phyloP scores from a whole-genome alignment of 2,888 invertebrate species.

The Parthenolecanium corni region DNA sequence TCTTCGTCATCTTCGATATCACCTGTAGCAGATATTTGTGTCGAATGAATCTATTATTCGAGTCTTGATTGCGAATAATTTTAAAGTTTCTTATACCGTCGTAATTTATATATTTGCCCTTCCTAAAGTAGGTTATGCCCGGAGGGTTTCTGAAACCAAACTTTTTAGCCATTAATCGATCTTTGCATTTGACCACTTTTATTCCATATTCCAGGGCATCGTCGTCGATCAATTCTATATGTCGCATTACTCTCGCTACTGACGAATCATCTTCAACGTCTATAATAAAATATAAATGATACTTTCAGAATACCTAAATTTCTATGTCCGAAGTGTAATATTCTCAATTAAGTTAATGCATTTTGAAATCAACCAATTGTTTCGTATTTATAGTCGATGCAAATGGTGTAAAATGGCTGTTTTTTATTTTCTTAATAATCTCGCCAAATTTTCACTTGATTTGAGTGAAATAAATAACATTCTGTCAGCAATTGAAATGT shows the following conservation, averaged over 20 bases:
- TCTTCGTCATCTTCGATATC: conserved; percentile 84
- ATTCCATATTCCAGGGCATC: conserved; percentile 87
- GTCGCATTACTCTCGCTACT: conserved; percentile 66
- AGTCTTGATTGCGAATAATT: too few relatives aligned
- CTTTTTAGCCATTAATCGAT: conserved; percentile 84
- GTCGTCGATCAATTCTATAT: conserved; percentile 80
- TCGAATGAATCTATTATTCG: not conserved
- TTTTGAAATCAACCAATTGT: too few relatives aligned
- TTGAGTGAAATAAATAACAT: too few relatives aligned
- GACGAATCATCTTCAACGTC: conserved; percentile 73
- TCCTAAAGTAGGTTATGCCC: conserved; percentile 80
- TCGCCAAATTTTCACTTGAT: too few relatives aligned
- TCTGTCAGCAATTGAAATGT: too few relatives aligned
- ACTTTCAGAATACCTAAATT: not conserved
- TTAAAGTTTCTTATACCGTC: conserved; percentile 48
- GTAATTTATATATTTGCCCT: conserved; percentile 75
- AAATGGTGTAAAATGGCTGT: too few relatives aligned
- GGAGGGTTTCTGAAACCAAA: conserved; percentile 82
- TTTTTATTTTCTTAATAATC: too few relatives aligned
- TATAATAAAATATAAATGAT: conserved; percentile 37
- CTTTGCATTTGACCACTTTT: conserved; percentile 75
- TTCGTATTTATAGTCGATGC: too few relatives aligned
- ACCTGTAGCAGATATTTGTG: conserved; percentile 39
- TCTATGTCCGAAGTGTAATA: not conserved
- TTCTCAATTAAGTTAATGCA: not conserved